Percentiles rank a stretch among this genome's conserved stretches.
These are phyloP conservation scores for Larimichthys polyactis DNA, from an alignment of 2,113 vertebrate species.

Conservation along the genomic window DNA sequence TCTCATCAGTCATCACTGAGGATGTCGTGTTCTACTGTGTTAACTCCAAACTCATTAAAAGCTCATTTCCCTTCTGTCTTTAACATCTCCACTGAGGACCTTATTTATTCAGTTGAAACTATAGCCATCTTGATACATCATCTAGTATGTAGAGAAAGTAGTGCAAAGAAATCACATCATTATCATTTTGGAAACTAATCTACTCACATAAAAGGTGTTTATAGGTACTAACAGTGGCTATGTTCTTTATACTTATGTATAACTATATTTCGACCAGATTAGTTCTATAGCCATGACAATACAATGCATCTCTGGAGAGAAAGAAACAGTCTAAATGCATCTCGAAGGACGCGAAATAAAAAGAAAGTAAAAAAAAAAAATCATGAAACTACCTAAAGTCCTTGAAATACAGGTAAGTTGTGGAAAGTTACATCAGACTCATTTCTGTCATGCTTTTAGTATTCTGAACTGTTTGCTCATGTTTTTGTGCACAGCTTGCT, in stretches of 20 bases:
- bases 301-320: background rate
- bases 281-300: background rate
- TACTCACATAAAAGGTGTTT: background rate
- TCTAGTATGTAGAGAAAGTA: background rate
- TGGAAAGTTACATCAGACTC: slow-evolving; percentile 1
- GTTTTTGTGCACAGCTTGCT: slow-evolving; percentile 14
- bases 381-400: background rate
- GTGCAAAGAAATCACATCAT: slow-evolving; percentile 1
- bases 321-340: slow-evolving; percentile 1
- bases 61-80: slow-evolving; percentile 34
- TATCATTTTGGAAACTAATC: slow-evolving; percentile 22
- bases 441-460: background rate
- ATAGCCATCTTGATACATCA: slow-evolving; percentile 32
- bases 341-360: background rate
- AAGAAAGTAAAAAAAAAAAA: background rate
- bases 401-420: slow-evolving; percentile 1
- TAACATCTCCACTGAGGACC: slow-evolving; percentile 46
- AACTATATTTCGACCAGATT: background rate
- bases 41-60: slow-evolving; percentile 62
- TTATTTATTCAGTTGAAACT: slow-evolving; percentile 48
- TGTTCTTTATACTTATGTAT: background rate
- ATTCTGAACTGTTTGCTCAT: slow-evolving; percentile 3
- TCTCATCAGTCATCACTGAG: slow-evolving; percentile 54
- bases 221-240: background rate
- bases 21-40: slow-evolving; percentile 31